These are phyloP conservation scores for Arctopsyche grandis DNA, from an alignment of 1,140 invertebrate genomes.

Conservation along the genomic window DNA sequence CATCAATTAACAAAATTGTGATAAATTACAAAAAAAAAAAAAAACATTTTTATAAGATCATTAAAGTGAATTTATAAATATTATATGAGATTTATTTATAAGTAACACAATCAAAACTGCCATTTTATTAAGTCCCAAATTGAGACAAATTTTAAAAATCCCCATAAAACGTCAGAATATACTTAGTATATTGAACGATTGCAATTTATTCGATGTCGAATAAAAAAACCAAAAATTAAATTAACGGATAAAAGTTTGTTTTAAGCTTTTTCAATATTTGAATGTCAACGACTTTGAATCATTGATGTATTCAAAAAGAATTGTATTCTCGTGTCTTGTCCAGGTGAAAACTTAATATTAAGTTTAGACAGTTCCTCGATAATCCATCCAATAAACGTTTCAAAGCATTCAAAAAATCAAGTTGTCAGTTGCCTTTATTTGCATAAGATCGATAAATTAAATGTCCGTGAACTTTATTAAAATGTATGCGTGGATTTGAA, in stretches of 20 bases:
- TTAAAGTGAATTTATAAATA: constrained; percentile 18
- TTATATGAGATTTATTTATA: constrained; percentile 4
- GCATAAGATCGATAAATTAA: not conserved
- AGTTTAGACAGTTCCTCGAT: constrained; percentile 1
- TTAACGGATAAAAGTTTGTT: no score
- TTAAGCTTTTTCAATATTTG: no score
- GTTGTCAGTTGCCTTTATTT: not conserved
- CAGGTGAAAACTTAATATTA: no score
- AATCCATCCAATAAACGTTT: not conserved
- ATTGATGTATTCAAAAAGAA: no score
- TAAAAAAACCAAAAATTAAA: no score
- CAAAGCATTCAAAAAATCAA: not conserved
- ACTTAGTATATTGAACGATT: not conserved
- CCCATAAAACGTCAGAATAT: not conserved
- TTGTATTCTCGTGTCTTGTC: no score
- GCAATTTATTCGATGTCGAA: no score
- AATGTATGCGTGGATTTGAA: no score
- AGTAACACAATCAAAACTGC: constrained; percentile 7
- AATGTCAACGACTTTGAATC: no score
- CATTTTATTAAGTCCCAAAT: constrained; percentile 17
- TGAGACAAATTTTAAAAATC: no score
- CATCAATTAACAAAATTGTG: constrained; percentile 28
- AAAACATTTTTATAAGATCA: constrained; percentile 22
- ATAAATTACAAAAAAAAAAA: constrained; percentile 7
- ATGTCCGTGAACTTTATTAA: no score